phyloP scores from a whole-genome alignment of 2,113 vertebrate genomes.

The Choloepus hoffmanni region DNA sequence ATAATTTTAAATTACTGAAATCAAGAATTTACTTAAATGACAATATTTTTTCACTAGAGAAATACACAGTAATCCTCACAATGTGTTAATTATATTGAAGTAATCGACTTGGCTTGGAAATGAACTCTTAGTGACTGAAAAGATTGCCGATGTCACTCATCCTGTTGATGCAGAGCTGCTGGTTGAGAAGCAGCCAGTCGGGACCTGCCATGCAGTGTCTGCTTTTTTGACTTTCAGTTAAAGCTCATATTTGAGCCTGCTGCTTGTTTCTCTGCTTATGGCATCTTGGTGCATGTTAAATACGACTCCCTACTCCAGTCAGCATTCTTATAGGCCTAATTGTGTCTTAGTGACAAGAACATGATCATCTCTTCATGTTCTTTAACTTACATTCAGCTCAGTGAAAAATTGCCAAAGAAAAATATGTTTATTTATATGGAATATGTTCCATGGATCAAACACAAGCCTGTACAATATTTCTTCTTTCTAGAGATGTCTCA shows the following conservation, averaged over 20 bases:
- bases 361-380: neutral
- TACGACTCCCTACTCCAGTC: fast-evolving
- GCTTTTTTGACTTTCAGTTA: neutral
- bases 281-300: neutral
- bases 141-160: neutral
- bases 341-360: neutral
- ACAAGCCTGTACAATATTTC: neutral
- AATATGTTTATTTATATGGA: neutral
- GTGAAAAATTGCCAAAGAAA: neutral
- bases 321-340: neutral
- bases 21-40: neutral
- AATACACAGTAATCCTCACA: neutral
- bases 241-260: neutral
- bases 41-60: neutral
- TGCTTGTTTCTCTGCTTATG: neutral
- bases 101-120: neutral
- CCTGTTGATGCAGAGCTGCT: neutral
- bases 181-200: neutral
- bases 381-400: neutral
- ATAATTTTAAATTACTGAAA: slow-evolving; percentile 1
- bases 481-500: neutral
- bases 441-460: neutral
- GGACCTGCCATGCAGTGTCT: neutral
- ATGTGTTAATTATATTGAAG: neutral
- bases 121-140: neutral